Evolutionary conservation across 2,888 invertebrate species (phyloP), one percentile per base, ranked within the genome.

Genomic region (Lissocephala sabroskyi): DNA sequence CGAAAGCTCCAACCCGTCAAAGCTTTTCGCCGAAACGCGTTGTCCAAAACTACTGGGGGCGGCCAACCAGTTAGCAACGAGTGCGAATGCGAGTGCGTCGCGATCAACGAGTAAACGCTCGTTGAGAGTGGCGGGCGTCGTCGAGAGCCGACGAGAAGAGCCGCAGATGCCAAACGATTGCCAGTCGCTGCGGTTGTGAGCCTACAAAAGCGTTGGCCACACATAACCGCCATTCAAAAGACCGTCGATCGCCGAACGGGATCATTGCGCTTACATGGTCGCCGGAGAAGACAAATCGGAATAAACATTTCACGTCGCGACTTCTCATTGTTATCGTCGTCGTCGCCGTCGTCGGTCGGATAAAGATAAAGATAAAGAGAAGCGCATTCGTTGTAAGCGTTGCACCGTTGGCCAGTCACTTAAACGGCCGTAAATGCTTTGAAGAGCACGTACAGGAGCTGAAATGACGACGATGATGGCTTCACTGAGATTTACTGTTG

Each of bases 171-270:
- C 40, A 40, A 23, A 23, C 23, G 9, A 17, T 10, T 16, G 16
- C 13, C 14, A 35, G 17, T 11, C 19, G 47, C 19, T 13, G 17
- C 33, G 47, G 43, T 40, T 39, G 13, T 47, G 48, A 37, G 29
- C n/a, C 45, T 77, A 77, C 60, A 70, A 61, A 75, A 71, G 50
- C 59, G 42, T 30, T 47, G 57, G 33, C 52, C 54, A 45, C 49
- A 29, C 50, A 54, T 32, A 46, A 49, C 52, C 59, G 64, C 54
- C 56, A 64, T 48, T 66, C 47, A 73, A 64, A 73, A 56, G 52
- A 39, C 53, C 42, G 52, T 45, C 43, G 29, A 55, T 45, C 62
- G 68, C 61, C 37, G 51, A 26, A 14, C 10, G 33, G 35, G 35
- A 23, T 23, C 23, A 23, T 5, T 40, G 39, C 39, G 39, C 26